Conservation (phyloP, 2,113 vertebrate species). For the Edolisoma coerulescens region DNA sequence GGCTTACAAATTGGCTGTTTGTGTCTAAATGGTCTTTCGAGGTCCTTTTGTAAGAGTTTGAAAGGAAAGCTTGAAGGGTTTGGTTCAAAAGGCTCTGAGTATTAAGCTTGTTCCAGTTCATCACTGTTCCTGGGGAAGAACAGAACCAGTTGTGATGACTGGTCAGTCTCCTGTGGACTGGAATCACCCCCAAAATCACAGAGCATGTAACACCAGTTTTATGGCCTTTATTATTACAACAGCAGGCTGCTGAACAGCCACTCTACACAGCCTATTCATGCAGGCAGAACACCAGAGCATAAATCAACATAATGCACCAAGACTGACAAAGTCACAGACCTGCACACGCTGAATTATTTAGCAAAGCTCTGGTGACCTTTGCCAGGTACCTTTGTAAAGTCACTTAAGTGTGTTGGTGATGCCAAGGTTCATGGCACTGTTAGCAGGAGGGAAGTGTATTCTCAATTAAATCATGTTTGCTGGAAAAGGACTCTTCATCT, state of each 20-base stretch:
- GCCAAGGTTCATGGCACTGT: neutral
- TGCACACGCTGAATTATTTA: neutral
- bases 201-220: neutral
- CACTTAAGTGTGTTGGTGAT: neutral
- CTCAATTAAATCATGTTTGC: neutral
- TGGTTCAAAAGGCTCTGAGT: neutral
- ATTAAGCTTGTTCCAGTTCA: neutral
- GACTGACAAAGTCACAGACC: neutral
- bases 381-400: neutral
- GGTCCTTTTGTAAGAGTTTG: neutral
- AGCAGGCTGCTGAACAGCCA: neutral
- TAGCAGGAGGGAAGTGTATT: neutral
- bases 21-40: neutral
- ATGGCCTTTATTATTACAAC: neutral
- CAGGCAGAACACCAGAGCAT: neutral
- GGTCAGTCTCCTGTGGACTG: accelerated
- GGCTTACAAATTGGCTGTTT: neutral
- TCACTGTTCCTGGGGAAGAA: neutral
- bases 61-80: neutral
- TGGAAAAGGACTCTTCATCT: neutral
- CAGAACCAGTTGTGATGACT: no score
- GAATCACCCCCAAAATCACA: neutral
- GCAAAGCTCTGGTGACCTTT: neutral
- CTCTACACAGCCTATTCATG: neutral
- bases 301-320: neutral